A percentile compares a stretch with the other conserved stretches of the same genome.
Conservation (phyloP, 1,140 invertebrate genomes). For the Drosophila kurseongensis region DNA sequence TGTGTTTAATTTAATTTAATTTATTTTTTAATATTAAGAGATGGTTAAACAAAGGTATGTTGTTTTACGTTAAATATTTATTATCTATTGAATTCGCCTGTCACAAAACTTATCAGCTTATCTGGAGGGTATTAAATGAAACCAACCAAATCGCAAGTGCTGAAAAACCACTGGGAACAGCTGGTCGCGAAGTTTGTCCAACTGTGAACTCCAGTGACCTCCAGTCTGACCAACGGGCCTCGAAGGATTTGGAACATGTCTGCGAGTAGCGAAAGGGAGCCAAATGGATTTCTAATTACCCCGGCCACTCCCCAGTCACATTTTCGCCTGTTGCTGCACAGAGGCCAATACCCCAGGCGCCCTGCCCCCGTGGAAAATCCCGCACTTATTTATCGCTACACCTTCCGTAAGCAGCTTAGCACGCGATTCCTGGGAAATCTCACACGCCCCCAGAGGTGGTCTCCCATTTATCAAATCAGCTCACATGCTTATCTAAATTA, state of each 20-base stretch:
- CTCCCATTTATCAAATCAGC: conserved; percentile 38
- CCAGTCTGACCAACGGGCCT: not conserved
- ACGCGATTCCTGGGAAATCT: conserved; percentile 34
- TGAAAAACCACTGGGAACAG: not conserved
- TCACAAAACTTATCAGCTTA: too few species aligned
- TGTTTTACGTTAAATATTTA: too few species aligned
- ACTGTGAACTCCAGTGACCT: conserved; percentile 25
- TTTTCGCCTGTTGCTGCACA: conserved; percentile 25
- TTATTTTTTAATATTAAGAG: too few species aligned
- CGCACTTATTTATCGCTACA: conserved; percentile 30
- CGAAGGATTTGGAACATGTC: conserved; percentile 2
- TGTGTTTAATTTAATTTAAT: too few species aligned
- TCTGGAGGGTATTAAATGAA: too few species aligned
- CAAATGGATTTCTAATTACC: conserved; percentile 43
- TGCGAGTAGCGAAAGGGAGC: not conserved
- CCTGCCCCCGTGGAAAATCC: not conserved
- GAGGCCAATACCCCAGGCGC: not conserved
- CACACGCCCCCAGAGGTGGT: conserved; percentile 7
- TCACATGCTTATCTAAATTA: conserved; percentile 66
- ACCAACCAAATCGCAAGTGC: not conserved
- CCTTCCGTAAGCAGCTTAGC: conserved; percentile 63
- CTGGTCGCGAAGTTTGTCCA: not conserved
- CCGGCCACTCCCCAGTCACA: conserved; percentile 25
- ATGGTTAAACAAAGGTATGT: too few species aligned
- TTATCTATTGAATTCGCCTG: too few species aligned